A percentile compares a stretch with the other conserved stretches of the same genome.
Evolutionary conservation across 2,113 vertebrate species (phyloP).

Genomic region (Orthonyx spaldingii): DNA sequence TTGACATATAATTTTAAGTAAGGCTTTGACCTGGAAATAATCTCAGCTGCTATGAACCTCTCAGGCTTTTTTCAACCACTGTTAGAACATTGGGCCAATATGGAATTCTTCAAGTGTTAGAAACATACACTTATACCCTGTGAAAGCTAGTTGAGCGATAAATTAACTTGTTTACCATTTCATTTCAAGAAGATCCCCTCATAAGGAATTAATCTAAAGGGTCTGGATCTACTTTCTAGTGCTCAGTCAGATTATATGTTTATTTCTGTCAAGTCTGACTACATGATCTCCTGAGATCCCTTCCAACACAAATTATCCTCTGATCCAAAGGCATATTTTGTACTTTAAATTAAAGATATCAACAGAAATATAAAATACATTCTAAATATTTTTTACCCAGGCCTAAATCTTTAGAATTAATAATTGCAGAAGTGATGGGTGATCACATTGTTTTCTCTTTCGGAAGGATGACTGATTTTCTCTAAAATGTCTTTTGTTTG

Average conservation of each 20-base stretch:
- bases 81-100: neutral
- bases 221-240: neutral
- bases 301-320: neutral
- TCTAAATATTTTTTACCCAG: neutral
- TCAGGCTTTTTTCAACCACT: neutral
- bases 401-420: neutral
- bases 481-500: neutral
- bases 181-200: neutral
- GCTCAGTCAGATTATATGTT: neutral
- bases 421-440: neutral
- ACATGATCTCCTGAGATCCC: neutral
- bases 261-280: neutral
- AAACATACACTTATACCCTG: neutral
- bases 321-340: neutral
- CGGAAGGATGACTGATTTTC: neutral
- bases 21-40: neutral
- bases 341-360: neutral
- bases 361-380: neutral
- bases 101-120: neutral
- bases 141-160: neutral
- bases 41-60: neutral
- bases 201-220: neutral
- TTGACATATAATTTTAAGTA: neutral
- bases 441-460: neutral
- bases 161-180: neutral